Conservation (phyloP, 2,797 vertebrate genomes). For the Aldrovandia affinis region DNA sequence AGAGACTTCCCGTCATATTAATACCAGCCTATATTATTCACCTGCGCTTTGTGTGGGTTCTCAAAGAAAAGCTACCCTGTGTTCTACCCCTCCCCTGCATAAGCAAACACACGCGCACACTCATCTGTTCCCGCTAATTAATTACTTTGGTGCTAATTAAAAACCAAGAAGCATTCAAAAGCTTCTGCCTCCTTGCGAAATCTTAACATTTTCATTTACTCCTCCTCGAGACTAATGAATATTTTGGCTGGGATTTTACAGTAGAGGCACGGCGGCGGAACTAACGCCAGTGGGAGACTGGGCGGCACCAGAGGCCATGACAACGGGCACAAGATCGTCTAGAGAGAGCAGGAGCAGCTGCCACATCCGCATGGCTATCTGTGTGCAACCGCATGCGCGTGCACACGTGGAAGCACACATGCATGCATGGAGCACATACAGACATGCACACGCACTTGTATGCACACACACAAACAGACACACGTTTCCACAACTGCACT, state of each 20-base stretch:
- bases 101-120: constrained; percentile 26
- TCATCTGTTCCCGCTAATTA: constrained; percentile 61
- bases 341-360: constrained; percentile 19
- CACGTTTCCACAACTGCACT: neutral
- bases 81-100: constrained; percentile 16
- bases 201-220: constrained; percentile 42
- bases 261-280: neutral
- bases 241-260: constrained; percentile 21
- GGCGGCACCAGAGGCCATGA: neutral
- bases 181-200: constrained; percentile 47
- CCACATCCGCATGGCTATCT: neutral
- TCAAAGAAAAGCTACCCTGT: constrained; percentile 1
- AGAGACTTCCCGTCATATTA: neutral
- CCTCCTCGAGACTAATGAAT: constrained; percentile 41
- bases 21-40: neutral
- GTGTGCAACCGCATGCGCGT: too few relatives aligned
- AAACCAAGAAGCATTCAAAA: constrained; percentile 48
- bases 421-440: too few relatives aligned
- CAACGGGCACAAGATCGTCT: constrained; percentile 16
- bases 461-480: neutral
- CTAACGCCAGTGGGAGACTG: constrained; percentile 16
- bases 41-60: neutral
- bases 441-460: neutral
- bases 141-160: constrained; percentile 64
- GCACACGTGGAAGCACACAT: constrained; percentile 26